Conservation (phyloP, 2,888 invertebrate genomes). For the Leucozona laternaria region DNA sequence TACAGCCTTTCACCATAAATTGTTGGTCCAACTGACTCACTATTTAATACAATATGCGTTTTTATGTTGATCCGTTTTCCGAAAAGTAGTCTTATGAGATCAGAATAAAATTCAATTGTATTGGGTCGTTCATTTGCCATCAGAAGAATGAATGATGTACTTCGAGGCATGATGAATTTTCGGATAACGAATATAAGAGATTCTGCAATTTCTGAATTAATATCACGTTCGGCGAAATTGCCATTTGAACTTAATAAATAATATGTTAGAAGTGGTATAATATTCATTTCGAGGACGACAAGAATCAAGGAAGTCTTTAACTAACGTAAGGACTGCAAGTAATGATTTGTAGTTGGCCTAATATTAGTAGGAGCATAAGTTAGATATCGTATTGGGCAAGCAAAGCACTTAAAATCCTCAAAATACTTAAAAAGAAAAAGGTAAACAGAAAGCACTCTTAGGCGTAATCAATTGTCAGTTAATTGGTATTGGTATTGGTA, state of each 20-base stretch:
- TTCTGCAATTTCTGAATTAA: constrained; percentile 77
- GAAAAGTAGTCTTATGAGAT: constrained; percentile 77
- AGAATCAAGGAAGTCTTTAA: background rate
- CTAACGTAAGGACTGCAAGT: background rate
- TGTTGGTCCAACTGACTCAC: constrained; percentile 8
- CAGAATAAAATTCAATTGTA: constrained; percentile 76
- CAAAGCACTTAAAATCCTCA: background rate
- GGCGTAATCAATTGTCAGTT: background rate
- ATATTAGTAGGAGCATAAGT: background rate
- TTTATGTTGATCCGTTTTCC: constrained; percentile 76
- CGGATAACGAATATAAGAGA: constrained; percentile 77
- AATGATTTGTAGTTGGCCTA: background rate
- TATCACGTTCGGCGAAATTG: constrained; percentile 35
- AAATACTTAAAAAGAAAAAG: background rate
- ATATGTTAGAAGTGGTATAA: constrained; percentile 16
- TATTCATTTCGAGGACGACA: background rate
- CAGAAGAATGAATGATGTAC: constrained; percentile 77
- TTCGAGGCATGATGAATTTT: constrained; percentile 77
- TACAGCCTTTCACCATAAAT: constrained; percentile 58
- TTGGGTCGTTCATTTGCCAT: constrained; percentile 77
- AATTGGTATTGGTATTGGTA: background rate
- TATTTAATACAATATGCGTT: constrained; percentile 77
- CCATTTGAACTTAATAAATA: background rate
- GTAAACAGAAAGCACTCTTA: background rate
- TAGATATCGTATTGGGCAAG: background rate